Base-by-base conservation (phyloP, 2,113 vertebrate genomes). In the Colius striatus region DNA sequence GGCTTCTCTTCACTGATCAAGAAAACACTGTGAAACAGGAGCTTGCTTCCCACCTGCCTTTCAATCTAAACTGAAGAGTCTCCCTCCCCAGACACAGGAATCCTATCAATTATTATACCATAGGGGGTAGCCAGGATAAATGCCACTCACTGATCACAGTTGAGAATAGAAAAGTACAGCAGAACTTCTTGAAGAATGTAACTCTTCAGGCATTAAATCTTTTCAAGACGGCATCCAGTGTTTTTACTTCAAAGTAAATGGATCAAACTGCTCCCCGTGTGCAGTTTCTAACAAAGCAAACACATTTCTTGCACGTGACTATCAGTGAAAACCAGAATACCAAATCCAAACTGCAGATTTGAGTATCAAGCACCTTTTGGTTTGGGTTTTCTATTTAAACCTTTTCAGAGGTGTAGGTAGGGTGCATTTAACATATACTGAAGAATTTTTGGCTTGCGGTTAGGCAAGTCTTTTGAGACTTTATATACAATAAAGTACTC, bases 391-490 rank as follows among this genome's bases (percentile, higher is more conserved):
- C n/a, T 72, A 22, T 47, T 48, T 20, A 10, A n/a, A n/a, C n/a
- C 38, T 80, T 89, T 23, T 41, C 38, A 73, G 34, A 66, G 67
- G 23, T 45, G 55, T 63, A 92, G 75, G 82, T 70, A 29, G 60
- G 70, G 29, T 32, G 22, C 20, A 34, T 61, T 57, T 19, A 47
- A 90, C 32, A 90, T 27, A 22, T 4, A 36, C n/a, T 7, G 19
- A 36, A 51, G n/a, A 77, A 85, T 41, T 93, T 94, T 71, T 83
- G 91, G 66, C 71, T 86, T n/a, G 75, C 47, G 66, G 51, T 26
- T 78, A 89, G 70, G 15, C 45, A 65, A 94, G 53, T 57, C 95
- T 94, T 92, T 86, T 15, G 90, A 95, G 94, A 89, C 60, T 80
- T 94, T 83, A 22, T 36, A 16, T 30, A 87, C 71, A 79, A 92